These are phyloP conservation scores for Himalopsyche kuldschensis DNA, from an alignment of 2,888 invertebrate species.

Conservation along the genomic window DNA sequence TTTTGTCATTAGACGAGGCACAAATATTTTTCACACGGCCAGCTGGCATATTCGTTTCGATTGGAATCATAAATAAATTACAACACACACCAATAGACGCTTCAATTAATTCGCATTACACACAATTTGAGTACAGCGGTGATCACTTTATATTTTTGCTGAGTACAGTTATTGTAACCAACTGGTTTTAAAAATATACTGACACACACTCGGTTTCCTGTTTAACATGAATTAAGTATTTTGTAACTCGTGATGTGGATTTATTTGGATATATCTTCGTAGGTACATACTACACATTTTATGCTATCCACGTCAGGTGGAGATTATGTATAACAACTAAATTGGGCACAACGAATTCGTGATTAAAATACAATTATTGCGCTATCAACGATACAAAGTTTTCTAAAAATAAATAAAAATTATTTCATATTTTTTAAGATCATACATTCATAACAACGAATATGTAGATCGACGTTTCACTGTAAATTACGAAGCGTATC, in stretches of 20 bases:
- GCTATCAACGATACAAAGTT: not conserved
- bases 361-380: not conserved
- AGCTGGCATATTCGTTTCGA: constrained; percentile 9
- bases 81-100: not conserved
- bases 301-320: not conserved
- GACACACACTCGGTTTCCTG: not conserved
- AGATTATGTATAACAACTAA: not conserved
- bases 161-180: not conserved
- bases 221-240: not conserved
- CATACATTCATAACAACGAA: not conserved
- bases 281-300: not conserved
- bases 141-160: not conserved
- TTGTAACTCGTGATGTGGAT: not conserved
- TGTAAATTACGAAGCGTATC: no score
- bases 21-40: not conserved
- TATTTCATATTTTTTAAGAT: not conserved
- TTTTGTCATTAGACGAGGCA: not conserved
- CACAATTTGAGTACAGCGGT: not conserved
- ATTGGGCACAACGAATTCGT: not conserved
- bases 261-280: not conserved
- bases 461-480: not conserved
- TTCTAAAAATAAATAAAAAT: not conserved
- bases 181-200: not conserved
- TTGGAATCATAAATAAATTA: constrained; percentile 14
- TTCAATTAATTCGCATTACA: not conserved